A percentile compares a stretch with the other conserved stretches of the same genome.
Evolutionary conservation across 2,113 vertebrate genomes (phyloP).

Genomic region (Uria lomvia): DNA sequence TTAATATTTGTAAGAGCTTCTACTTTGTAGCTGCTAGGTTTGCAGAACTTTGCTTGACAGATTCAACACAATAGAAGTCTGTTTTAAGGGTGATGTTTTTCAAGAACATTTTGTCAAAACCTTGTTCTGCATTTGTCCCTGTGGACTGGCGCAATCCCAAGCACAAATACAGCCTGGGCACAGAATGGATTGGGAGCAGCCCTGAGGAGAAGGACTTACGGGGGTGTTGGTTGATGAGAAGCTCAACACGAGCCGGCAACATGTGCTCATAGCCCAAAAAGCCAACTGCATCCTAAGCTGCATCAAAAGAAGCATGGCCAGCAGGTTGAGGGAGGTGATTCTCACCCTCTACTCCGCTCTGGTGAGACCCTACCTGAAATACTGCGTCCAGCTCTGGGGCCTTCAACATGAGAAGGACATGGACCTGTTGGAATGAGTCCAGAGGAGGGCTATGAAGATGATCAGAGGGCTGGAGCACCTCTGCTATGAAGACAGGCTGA

Average conservation of each 20-base stretch:
- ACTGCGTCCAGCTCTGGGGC: too few relatives aligned
- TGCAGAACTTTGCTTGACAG: not conserved
- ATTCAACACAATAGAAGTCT: not conserved
- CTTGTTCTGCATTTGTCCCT: not conserved
- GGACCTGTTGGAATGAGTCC: not conserved
- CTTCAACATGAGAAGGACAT: not conserved
- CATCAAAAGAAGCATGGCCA: not conserved
- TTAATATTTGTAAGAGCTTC: not conserved
- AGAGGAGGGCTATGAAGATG: too few relatives aligned
- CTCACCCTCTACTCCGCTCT: not conserved
- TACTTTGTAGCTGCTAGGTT: not conserved
- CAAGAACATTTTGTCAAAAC: not conserved
- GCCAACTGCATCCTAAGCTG: not conserved
- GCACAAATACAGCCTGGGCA: not conserved
- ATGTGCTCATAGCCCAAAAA: not conserved
- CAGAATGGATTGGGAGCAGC: not conserved
- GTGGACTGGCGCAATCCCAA: not conserved
- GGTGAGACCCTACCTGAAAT: not conserved
- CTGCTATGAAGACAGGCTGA: too few relatives aligned
- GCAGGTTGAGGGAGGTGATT: not conserved
- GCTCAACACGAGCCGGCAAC: not conserved
- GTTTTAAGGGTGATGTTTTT: not conserved
- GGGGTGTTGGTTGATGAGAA: not conserved
- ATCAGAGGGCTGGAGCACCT: too few relatives aligned
- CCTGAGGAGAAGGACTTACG: not conserved